These are phyloP conservation scores for Leptoclinus maculatus DNA, from an alignment of 2,797 vertebrate genomes.

Conservation along the genomic window DNA sequence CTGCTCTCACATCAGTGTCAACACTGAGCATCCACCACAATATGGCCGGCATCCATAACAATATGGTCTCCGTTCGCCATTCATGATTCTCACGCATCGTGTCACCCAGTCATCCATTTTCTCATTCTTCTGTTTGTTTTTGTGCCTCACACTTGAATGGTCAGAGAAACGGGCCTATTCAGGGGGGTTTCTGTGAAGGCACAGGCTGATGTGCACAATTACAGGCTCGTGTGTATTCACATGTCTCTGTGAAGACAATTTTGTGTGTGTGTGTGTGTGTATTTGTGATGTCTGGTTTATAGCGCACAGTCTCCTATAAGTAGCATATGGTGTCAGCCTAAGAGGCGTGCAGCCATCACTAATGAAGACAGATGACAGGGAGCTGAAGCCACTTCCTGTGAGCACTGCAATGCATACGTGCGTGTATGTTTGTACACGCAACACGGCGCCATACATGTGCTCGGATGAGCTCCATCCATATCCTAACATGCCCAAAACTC, in stretches of 20 bases:
- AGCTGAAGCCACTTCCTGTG: constrained; percentile 75
- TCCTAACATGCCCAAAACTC: constrained; percentile 19
- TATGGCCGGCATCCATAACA: constrained; percentile 65
- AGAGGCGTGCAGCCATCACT: constrained; percentile 85
- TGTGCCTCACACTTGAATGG: constrained; percentile 58
- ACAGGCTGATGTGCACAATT: constrained; percentile 35
- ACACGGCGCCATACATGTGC: constrained; percentile 31
- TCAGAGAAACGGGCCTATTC: constrained; percentile 57
- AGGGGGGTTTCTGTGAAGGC: constrained; percentile 48
- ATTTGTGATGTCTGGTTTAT: constrained; percentile 69
- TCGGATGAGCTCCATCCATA: constrained; percentile 35
- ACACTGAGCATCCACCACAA: constrained; percentile 57
- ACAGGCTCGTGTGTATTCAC: constrained; percentile 17
- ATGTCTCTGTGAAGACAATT: constrained; percentile 40
- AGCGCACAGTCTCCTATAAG: constrained; percentile 73
- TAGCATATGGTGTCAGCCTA: constrained; percentile 85
- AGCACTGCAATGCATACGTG: constrained; percentile 60
- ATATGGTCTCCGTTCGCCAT: constrained; percentile 65
- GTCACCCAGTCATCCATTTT: constrained; percentile 65
- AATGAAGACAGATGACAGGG: constrained; percentile 86
- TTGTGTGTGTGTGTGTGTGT: constrained; percentile 60
- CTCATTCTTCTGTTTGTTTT: constrained; percentile 67
- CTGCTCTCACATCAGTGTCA: constrained; percentile 36
- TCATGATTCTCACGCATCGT: constrained; percentile 62
- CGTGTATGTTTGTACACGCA: constrained; percentile 41